These are phyloP conservation scores for Pachypeltis micranthus DNA, from an alignment of 1,140 invertebrate genomes.

Conservation along the genomic window DNA sequence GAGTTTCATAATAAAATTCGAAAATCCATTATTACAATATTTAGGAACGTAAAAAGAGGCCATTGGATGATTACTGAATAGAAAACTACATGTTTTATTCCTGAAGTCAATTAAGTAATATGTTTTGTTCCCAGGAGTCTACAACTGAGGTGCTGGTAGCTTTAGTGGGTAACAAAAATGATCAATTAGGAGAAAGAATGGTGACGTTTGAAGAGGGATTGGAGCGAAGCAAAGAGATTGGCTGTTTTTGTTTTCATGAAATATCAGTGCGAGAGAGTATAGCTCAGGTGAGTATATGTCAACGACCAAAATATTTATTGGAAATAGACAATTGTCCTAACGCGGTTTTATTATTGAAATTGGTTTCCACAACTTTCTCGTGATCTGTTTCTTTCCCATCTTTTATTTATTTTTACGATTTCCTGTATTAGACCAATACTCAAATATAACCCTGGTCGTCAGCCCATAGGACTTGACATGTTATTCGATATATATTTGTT, in stretches of 20 bases:
- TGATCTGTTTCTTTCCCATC: background rate
- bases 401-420: background rate
- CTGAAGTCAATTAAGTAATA: too few relatives aligned
- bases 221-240: conserved; percentile 58
- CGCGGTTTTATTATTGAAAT: background rate
- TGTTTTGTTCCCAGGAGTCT: conserved; percentile 38
- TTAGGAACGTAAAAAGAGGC: too few relatives aligned
- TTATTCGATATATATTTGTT: too few relatives aligned
- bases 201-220: conserved; percentile 57
- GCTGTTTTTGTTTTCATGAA: conserved; percentile 69
- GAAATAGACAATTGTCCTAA: background rate
- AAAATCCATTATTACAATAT: too few relatives aligned
- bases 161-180: conserved; percentile 68
- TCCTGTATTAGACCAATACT: background rate
- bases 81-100: too few relatives aligned
- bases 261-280: conserved; percentile 67
- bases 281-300: background rate
- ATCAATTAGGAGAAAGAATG: conserved; percentile 62
- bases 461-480: background rate
- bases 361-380: background rate
- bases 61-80: too few relatives aligned
- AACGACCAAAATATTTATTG: background rate
- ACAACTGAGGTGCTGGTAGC: conserved; percentile 55
- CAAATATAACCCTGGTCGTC: background rate
- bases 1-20: too few relatives aligned